phyloP scores from a whole-genome alignment of 2,797 vertebrate genomes.

The Ctenopoma kingsleyae region DNA sequence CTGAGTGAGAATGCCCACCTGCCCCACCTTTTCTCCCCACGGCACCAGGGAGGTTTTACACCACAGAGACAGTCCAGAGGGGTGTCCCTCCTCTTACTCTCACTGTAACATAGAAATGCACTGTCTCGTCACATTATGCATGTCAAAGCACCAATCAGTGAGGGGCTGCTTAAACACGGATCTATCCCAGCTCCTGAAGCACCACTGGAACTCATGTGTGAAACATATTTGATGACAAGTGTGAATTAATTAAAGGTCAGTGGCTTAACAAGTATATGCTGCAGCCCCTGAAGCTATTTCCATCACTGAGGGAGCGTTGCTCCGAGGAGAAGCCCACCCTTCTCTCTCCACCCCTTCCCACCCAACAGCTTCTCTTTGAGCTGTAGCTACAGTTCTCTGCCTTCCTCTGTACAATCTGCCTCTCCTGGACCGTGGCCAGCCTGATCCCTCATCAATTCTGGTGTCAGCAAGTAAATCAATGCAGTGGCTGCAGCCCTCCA shows the following conservation, averaged over 20 bases:
- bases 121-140: constrained; percentile 25
- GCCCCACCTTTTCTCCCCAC: constrained; percentile 44
- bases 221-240: constrained; percentile 75
- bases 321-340: constrained; percentile 58
- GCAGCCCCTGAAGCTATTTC: constrained; percentile 48
- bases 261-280: constrained; percentile 73
- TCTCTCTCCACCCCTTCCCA: constrained; percentile 36
- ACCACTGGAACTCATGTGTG: constrained; percentile 60
- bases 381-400: constrained; percentile 60
- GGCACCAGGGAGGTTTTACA: constrained; percentile 4
- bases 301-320: constrained; percentile 48
- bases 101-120: not conserved
- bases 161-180: constrained; percentile 34
- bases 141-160: constrained; percentile 19
- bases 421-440: constrained; percentile 75
- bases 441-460: constrained; percentile 85
- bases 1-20: constrained; percentile 64
- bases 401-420: constrained; percentile 69
- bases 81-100: constrained; percentile 15
- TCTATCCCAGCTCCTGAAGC: constrained; percentile 46
- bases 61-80: not conserved
- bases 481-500: constrained; percentile 71
- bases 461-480: constrained; percentile 86
- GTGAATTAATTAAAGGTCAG: constrained; percentile 80
- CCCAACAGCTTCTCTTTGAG: constrained; percentile 38